Evolutionary conservation across 2,888 invertebrate species (phyloP), one percentile per base, ranked within the genome.

Genomic region (Aquatica leii): DNA sequence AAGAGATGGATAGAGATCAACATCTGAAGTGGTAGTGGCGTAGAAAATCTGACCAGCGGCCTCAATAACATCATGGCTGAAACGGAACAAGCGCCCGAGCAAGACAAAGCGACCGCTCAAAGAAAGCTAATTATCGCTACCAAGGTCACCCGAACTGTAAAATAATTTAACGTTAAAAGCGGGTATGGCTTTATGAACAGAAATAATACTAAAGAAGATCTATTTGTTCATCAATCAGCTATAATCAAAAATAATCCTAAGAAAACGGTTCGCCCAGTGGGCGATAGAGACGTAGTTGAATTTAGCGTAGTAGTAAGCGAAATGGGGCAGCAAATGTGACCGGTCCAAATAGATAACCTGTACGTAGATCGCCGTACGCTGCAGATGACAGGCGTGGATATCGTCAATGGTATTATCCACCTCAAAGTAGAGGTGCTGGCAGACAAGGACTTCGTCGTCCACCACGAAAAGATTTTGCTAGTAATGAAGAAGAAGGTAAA

Each of bases 141-240:
- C 82, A 95, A 95, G 87, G 97, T 98, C 82, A 93, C 93, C 84
- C 98, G 98, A 83, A 95, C 95, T 80, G 98, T 99, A 69, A 99
- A 99, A 87, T 99, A 98, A 98, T 95, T 95, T 86, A 95, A 95
- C 83, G 95, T 95, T 71, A 95, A 95, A 86, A 94, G 94, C 85
- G 95, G 98, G 83, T 98, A 98, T 86, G 98, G 98, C 81, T 98
- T 98, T 85, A 98, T 98, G 84, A 97, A 97, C 86, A 91, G 96
- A 82, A 94, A 96, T 85, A 98, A 98, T 87, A 98, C 96, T 80
- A 96, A 97, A 87, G 97, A 97, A 86, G 98, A 99, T 87, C 97
- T 99, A 74, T 99, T 99, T 87, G 98, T 99, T 77, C 98, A 99
- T 86, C 98, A 98, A 87, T 91, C 96, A 75, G 98, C 98, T 80